Percentiles rank a stretch among this genome's conserved stretches.
These are phyloP conservation scores for Alaudala cheleensis DNA, from an alignment of 2,113 vertebrate genomes.

Conservation along the genomic window DNA sequence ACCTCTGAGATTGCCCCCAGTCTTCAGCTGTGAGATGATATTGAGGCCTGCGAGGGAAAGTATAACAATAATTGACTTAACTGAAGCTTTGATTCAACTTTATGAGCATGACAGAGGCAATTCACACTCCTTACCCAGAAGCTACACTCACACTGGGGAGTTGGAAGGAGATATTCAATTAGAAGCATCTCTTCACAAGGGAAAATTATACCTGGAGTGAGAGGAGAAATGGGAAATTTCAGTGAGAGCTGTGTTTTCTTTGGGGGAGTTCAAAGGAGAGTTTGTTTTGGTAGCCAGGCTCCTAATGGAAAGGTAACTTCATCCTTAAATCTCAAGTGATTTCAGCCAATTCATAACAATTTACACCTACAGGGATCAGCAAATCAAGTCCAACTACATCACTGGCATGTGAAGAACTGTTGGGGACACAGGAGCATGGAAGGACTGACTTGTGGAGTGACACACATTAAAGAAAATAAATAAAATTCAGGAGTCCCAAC, in stretches of 20 bases:
- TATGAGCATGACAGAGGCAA: conserved; percentile 42
- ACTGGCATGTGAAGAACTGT: background rate
- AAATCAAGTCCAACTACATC: conserved; percentile 51
- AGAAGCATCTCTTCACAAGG: conserved; percentile 16
- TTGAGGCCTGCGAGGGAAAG: conserved; percentile 5
- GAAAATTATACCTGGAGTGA: conserved; percentile 16
- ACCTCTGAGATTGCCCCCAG: background rate
- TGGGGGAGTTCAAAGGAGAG: background rate
- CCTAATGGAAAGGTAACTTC: conserved; percentile 53
- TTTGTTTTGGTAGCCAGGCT: conserved; percentile 47
- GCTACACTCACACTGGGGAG: background rate
- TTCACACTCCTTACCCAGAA: conserved; percentile 32
- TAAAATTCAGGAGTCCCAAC: conserved; percentile 2
- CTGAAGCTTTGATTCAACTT: conserved; percentile 36
- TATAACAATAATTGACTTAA: conserved; percentile 43
- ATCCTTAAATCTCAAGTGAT: conserved; percentile 49
- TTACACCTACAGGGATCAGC: conserved; percentile 50
- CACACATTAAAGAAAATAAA: conserved; percentile 9
- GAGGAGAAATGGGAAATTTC: conserved; percentile 44
- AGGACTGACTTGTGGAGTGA: background rate
- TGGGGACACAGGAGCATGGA: conserved; percentile 9
- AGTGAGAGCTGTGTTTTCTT: conserved; percentile 24
- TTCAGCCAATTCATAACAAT: conserved; percentile 61
- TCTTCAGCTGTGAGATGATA: background rate
- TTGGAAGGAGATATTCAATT: conserved; percentile 33